phyloP scores from a whole-genome alignment of 2,888 invertebrate genomes.

The Zhengitettix transpicula region DNA sequence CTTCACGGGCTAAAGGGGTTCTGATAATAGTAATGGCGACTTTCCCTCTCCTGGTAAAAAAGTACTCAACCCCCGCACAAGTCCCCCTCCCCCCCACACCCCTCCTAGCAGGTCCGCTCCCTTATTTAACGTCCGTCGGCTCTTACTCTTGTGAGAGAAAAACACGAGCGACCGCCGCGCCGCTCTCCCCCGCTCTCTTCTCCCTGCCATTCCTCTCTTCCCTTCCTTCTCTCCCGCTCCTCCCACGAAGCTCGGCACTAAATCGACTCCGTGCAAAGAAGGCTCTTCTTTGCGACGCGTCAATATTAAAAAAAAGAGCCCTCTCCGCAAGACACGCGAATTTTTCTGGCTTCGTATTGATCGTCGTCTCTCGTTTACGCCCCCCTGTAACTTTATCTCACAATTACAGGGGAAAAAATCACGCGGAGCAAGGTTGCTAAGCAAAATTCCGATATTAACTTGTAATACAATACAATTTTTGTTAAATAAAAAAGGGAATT shows the following conservation, averaged over 20 bases:
- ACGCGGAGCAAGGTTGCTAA: too few species aligned
- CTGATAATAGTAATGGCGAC: constrained; percentile 10
- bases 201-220: not conserved
- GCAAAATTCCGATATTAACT: too few species aligned
- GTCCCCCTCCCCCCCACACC: not conserved
- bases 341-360: too few species aligned
- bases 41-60: not conserved
- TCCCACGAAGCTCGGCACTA: not conserved
- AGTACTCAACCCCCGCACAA: not conserved
- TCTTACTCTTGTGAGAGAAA: too few species aligned
- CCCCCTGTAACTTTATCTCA: too few species aligned
- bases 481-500: too few species aligned
- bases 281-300: not conserved
- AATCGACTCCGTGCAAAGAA: not conserved
- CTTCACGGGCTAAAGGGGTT: not conserved
- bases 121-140: not conserved
- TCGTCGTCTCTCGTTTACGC: too few species aligned
- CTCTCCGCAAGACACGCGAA: too few species aligned
- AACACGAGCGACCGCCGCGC: not conserved
- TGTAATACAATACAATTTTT: too few species aligned
- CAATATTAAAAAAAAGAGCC: not conserved
- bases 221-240: not conserved
- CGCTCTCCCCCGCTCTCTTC: not conserved
- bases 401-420: too few species aligned
- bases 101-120: not conserved